Conservation (phyloP, 2,113 vertebrate genomes). For the Tretioscincus oriximinensis region DNA sequence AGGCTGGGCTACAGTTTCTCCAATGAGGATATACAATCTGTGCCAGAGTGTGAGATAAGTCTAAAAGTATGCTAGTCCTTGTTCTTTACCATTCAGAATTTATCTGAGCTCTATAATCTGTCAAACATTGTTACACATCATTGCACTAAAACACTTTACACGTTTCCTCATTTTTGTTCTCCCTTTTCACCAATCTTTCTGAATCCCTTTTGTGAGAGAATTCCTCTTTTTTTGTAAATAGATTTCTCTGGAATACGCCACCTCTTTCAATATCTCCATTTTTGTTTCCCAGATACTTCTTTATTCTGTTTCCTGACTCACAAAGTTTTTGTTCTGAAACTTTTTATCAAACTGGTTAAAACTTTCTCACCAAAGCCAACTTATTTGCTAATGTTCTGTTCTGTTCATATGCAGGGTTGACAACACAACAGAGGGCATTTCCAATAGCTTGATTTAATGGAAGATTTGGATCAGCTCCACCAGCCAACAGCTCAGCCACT, state of each 20-base stretch:
- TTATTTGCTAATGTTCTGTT: conserved; percentile 47
- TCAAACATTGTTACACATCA: not conserved
- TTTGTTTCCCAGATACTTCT: not conserved
- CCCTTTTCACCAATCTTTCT: not conserved
- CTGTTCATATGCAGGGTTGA: conserved; percentile 72
- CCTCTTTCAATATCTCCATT: not conserved
- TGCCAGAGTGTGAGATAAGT: no score
- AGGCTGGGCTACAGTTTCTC: no score
- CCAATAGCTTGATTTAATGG: conserved; percentile 71
- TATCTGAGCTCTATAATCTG: not conserved
- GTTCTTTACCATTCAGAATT: not conserved
- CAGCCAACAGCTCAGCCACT: conserved; percentile 77
- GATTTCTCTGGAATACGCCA: no score
- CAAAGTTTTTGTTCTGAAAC: not conserved
- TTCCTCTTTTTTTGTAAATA: not conserved
- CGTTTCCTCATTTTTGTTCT: not conserved
- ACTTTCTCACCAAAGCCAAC: conserved; percentile 75
- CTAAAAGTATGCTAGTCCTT: not conserved
- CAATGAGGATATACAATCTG: no score
- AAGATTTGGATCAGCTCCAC: conserved; percentile 81
- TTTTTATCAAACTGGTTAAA: not conserved
- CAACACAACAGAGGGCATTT: conserved; percentile 77
- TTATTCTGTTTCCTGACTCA: not conserved
- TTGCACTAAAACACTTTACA: not conserved
- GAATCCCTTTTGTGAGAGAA: not conserved